Conservation (phyloP, 30 jellyfish, hydroid and myxozoan species). For the Rhopilema esculentum region DNA sequence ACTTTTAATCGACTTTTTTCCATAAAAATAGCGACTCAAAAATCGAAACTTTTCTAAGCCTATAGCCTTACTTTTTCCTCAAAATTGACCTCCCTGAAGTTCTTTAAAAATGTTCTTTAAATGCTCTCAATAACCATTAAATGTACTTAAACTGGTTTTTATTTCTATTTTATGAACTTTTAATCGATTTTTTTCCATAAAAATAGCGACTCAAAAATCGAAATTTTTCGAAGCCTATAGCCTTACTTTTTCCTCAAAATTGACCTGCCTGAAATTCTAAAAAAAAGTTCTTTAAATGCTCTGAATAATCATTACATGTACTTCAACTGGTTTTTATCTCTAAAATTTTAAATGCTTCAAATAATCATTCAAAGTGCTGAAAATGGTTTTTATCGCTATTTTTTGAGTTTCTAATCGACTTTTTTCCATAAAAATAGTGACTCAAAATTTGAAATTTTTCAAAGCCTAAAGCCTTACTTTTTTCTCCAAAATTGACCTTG, state of each 20-base stretch:
- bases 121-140: too few species aligned
- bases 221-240: background rate
- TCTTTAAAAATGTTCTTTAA: background rate
- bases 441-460: too few species aligned
- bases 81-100: background rate
- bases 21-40: too few species aligned
- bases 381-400: background rate
- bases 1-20: background rate
- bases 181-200: background rate
- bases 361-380: background rate
- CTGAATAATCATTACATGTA: background rate
- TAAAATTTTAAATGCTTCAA: too few species aligned
- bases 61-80: background rate
- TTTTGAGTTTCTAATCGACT: background rate
- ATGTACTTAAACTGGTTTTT: too few species aligned
- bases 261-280: background rate
- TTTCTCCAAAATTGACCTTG: background rate
- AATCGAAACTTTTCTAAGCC: background rate
- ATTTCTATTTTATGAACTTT: too few species aligned
- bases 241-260: background rate
- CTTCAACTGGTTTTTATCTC: background rate
- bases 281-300: too few species aligned
- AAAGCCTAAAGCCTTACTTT: background rate
- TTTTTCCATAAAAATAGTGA: too few species aligned
- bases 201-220: too few species aligned